phyloP scores from a whole-genome alignment of 2,113 vertebrate species.

The Caranx melampygus region DNA sequence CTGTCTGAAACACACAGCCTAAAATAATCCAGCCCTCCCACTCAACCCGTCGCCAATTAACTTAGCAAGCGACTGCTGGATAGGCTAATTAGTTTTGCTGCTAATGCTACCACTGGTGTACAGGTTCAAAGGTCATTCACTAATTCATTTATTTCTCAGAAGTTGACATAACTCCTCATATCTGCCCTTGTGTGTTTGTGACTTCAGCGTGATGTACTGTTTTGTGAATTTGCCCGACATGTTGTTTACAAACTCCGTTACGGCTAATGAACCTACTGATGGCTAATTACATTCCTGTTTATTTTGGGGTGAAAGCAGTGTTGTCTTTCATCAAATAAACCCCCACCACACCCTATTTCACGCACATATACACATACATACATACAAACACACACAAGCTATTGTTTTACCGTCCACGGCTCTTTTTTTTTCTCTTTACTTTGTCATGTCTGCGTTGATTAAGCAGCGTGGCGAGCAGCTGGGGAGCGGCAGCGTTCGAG shows the following conservation, averaged over 20 bases:
- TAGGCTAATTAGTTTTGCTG: constrained; percentile 44
- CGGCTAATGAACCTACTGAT: constrained; percentile 48
- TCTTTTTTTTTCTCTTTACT: constrained; percentile 39
- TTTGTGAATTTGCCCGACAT: constrained; percentile 36
- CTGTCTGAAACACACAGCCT: not conserved
- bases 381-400: not conserved
- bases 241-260: constrained; percentile 43
- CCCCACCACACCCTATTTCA: not conserved
- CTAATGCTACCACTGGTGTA: not conserved
- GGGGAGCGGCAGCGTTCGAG: constrained; percentile 41
- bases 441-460: constrained; percentile 58
- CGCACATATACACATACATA: not conserved
- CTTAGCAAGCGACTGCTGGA: constrained; percentile 26
- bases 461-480: constrained; percentile 65
- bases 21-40: constrained; percentile 41
- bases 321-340: constrained; percentile 44
- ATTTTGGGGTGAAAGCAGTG: constrained; percentile 43
- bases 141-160: constrained; percentile 22
- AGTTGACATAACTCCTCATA: constrained; percentile 2
- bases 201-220: constrained; percentile 1
- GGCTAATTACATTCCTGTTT: constrained; percentile 63
- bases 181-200: not conserved
- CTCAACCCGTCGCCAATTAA: constrained; percentile 42
- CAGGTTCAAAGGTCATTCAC: not conserved
- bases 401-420: not conserved